A percentile compares a stretch with the other conserved stretches of the same genome.
Evolutionary conservation across 1,140 invertebrate genomes (phyloP).

Genomic region (Zaprionus ghesquierei): DNA sequence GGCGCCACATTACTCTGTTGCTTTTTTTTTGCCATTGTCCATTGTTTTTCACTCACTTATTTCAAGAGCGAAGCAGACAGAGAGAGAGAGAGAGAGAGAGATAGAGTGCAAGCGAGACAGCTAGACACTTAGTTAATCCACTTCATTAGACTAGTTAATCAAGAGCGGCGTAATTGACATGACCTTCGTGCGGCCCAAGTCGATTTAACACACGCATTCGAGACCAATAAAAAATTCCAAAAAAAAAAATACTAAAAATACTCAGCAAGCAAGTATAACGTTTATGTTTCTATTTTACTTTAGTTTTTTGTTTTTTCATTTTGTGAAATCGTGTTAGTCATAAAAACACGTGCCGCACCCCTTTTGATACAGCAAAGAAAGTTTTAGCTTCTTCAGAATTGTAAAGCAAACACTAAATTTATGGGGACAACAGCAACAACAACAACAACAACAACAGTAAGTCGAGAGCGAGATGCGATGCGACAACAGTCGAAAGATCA

Average conservation of each 20-base stretch:
- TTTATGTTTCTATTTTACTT: background rate
- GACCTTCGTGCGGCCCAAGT: conserved; percentile 22
- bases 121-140: conserved; percentile 14
- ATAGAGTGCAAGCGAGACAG: background rate
- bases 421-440: background rate
- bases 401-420: conserved; percentile 40
- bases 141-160: conserved; percentile 71
- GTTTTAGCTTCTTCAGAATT: conserved; percentile 31
- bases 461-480: background rate
- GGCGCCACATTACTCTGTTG: conserved; percentile 11
- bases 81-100: background rate
- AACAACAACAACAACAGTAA: background rate
- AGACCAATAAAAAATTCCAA: conserved; percentile 1
- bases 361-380: conserved; percentile 26
- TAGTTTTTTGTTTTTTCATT: background rate
- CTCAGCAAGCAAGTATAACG: background rate
- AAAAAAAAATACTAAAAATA: background rate
- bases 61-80: background rate
- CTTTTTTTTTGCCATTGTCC: conserved; percentile 32
- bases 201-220: conserved; percentile 2
- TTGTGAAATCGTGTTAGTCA: conserved; percentile 15
- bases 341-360: conserved; percentile 25
- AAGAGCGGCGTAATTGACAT: conserved; percentile 43
- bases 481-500: conserved; percentile 1
- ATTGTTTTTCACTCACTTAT: conserved; percentile 26